Evolutionary conservation across 2,888 invertebrate genomes (phyloP).

Genomic region (Nephrotoma guestfalica): DNA sequence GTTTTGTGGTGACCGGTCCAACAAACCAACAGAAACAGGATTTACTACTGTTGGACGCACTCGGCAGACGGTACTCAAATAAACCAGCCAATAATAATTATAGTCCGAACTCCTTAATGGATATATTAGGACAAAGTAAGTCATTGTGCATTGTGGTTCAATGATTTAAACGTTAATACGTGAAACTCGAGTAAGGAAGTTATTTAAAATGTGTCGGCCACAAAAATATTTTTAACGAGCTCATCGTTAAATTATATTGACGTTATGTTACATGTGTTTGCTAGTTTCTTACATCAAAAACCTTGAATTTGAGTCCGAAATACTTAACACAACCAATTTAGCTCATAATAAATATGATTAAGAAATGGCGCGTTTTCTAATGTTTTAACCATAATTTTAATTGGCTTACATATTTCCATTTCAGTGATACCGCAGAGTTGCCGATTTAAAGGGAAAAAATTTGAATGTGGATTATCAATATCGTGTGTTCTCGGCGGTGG

Average conservation of each 20-base stretch:
- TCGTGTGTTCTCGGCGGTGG: constrained; percentile 82
- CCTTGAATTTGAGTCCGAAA: neutral
- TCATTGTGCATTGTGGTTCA: neutral
- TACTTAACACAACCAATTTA: neutral
- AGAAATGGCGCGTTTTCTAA: neutral
- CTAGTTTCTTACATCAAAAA: neutral
- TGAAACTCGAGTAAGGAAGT: constrained; percentile 5
- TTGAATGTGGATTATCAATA: constrained; percentile 80
- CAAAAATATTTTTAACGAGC: neutral
- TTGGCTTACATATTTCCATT: constrained; percentile 22
- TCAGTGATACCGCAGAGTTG: constrained; percentile 80
- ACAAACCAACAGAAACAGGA: constrained; percentile 55
- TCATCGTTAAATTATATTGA: neutral
- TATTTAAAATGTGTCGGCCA: neutral
- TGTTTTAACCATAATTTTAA: neutral
- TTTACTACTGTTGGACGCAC: constrained; percentile 52
- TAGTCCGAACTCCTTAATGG: constrained; percentile 57
- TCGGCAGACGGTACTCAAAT: constrained; percentile 44
- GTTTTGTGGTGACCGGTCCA: constrained; percentile 18
- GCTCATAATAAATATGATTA: too few species aligned
- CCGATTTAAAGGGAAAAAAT: constrained; percentile 71
- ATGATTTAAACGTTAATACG: neutral
- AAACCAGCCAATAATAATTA: constrained; percentile 24
- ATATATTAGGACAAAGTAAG: constrained; percentile 74
- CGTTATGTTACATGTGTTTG: neutral